Conservation (phyloP, 2,888 invertebrate genomes). For the Heliconius sara region DNA sequence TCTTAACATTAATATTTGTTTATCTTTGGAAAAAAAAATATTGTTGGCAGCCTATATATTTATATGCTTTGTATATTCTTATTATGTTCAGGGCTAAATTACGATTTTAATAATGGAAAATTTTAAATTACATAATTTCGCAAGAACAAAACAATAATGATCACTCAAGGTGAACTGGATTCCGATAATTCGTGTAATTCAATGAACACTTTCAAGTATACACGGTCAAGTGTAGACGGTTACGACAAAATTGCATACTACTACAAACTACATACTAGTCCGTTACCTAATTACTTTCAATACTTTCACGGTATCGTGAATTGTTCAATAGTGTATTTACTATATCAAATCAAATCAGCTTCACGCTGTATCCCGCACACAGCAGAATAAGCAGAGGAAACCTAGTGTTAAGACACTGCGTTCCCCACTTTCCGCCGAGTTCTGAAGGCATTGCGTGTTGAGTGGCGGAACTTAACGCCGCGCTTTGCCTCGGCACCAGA, state of each 20-base stretch:
- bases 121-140: constrained; percentile 8
- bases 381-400: no score
- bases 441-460: no score
- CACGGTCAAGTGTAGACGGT: constrained; percentile 47
- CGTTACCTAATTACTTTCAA: background rate
- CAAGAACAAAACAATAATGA: constrained; percentile 44
- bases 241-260: constrained; percentile 34
- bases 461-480: no score
- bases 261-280: background rate
- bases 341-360: background rate
- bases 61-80: no score
- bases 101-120: background rate
- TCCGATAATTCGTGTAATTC: constrained; percentile 51
- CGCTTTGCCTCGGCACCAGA: no score
- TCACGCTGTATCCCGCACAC: no score
- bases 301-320: background rate
- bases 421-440: no score
- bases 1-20: no score
- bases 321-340: background rate
- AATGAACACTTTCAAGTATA: constrained; percentile 60
- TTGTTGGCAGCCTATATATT: no score
- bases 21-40: no score
- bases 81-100: no score
- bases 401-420: no score
- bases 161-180: constrained; percentile 64